phyloP scores from a whole-genome alignment of 2,797 vertebrate species.

The Acipenser ruthenus region DNA sequence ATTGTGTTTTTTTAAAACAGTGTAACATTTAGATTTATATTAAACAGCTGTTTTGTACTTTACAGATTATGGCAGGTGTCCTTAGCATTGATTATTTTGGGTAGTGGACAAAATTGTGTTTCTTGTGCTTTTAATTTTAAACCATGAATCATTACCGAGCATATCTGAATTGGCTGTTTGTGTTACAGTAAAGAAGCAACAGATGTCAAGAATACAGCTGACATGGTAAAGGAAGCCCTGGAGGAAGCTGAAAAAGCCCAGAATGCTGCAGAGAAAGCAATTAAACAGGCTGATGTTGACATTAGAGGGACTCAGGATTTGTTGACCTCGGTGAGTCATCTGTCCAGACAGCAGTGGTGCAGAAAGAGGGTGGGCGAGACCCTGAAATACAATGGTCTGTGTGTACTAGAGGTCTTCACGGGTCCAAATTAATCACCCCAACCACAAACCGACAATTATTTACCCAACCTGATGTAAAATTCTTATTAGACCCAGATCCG shows the following conservation, averaged over 20 bases:
- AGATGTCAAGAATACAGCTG: slow-evolving; percentile 72
- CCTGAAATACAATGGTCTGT: not conserved
- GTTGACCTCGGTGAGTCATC: slow-evolving; percentile 71
- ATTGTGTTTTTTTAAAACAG: too few species aligned
- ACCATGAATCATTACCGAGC: too few species aligned
- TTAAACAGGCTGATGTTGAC: slow-evolving; percentile 76
- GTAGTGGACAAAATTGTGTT: not conserved
- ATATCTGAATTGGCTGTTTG: slow-evolving; percentile 3
- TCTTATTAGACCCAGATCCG: too few species aligned
- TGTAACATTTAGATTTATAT: too few species aligned
- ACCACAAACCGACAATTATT: too few species aligned
- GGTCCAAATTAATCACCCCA: too few species aligned
- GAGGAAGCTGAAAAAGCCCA: slow-evolving; percentile 83
- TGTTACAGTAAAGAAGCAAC: slow-evolving; percentile 70
- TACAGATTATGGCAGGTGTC: not conserved
- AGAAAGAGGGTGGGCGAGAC: too few species aligned
- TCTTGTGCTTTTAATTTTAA: not conserved
- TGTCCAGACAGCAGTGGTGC: not conserved
- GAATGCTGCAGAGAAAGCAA: slow-evolving; percentile 70
- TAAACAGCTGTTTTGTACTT: too few species aligned
- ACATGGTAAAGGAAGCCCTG: slow-evolving; percentile 75
- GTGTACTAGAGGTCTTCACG: too few species aligned
- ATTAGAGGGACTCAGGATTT: slow-evolving; percentile 81
- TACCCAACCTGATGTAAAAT: too few species aligned
- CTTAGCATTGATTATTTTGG: not conserved